Conservation (phyloP, 2,888 invertebrate species). For the Leptinotarsa peninsularis region DNA sequence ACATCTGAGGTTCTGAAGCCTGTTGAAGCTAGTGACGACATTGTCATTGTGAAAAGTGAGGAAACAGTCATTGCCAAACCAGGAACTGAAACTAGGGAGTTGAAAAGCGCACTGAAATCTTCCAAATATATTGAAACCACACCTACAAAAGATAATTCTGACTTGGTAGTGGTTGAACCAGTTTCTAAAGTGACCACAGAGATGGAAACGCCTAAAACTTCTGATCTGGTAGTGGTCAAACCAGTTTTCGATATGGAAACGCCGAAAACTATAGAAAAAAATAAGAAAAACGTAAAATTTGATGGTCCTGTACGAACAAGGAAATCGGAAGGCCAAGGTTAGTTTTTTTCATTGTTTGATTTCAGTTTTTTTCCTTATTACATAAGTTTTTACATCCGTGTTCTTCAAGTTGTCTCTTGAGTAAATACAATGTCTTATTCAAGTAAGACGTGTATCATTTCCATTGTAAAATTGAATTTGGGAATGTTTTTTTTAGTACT, state of each 20-base stretch:
- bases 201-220: not conserved
- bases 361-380: not conserved
- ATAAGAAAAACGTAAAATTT: conserved; percentile 3
- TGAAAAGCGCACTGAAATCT: conserved; percentile 3
- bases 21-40: not conserved
- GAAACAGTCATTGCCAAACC: not conserved
- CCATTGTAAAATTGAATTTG: too few species aligned
- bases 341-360: not conserved
- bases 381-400: too few species aligned
- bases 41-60: not conserved
- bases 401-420: too few species aligned
- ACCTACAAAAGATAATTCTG: not conserved
- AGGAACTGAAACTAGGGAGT: not conserved
- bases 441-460: too few species aligned
- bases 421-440: too few species aligned
- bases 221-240: not conserved
- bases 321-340: not conserved
- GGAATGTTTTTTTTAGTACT: too few species aligned
- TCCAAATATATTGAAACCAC: not conserved
- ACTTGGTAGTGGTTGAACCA: not conserved
- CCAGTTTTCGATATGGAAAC: too few species aligned
- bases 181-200: too few species aligned
- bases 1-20: not conserved
- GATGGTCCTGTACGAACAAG: not conserved
- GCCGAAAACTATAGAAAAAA: not conserved